These are phyloP conservation scores for Lithosia quadra DNA, from an alignment of 2,888 invertebrate genomes.

Conservation along the genomic window DNA sequence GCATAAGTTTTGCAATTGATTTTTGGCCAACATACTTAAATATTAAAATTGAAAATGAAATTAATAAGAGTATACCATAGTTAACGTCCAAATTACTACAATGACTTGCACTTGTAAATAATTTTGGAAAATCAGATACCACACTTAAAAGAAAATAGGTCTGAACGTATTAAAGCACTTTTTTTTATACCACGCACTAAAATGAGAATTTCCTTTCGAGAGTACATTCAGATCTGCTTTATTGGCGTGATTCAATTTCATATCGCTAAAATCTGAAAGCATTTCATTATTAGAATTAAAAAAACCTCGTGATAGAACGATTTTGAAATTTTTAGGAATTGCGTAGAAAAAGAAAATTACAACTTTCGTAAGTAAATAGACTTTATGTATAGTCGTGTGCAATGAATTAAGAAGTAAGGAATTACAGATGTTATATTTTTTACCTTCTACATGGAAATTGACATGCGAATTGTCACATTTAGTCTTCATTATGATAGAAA, in stretches of 20 bases:
- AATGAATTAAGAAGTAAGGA: constrained; percentile 45
- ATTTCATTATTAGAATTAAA: neutral
- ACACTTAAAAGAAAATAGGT: neutral
- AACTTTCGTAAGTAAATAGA: constrained; percentile 36
- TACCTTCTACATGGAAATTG: constrained; percentile 43
- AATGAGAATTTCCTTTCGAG: neutral
- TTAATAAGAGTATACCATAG: neutral
- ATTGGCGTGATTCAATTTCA: neutral
- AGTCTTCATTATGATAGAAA: constrained; percentile 4
- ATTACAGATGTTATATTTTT: constrained; percentile 49
- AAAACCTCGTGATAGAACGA: constrained; percentile 33
- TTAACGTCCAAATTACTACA: constrained; percentile 3
- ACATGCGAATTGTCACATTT: constrained; percentile 30
- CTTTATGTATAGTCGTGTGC: constrained; percentile 33
- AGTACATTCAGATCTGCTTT: neutral
- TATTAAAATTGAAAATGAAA: neutral
- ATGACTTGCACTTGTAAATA: constrained; percentile 13
- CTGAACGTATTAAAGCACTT: neutral
- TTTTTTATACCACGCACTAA: too few relatives aligned
- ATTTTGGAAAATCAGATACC: neutral
- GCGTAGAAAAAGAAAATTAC: constrained; percentile 33
- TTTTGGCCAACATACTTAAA: constrained; percentile 52
- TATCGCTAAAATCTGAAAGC: neutral
- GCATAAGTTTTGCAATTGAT: constrained; percentile 17
- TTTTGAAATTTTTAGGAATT: constrained; percentile 45